Evolutionary conservation across 1,140 invertebrate species (phyloP).

Genomic region (Lepidotrigona ventralis): DNA sequence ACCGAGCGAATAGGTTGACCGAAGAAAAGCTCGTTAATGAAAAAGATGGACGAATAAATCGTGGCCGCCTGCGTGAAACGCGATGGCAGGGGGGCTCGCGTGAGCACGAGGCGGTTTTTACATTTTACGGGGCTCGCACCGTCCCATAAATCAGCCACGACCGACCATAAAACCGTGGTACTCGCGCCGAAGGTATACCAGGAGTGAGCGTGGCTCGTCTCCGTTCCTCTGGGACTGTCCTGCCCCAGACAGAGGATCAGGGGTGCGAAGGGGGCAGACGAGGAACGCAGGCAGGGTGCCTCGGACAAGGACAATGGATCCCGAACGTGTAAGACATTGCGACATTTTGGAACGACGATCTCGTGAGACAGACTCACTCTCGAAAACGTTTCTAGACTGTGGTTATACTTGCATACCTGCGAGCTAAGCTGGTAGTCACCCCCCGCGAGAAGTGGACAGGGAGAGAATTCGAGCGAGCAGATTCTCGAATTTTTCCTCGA

Average conservation of each 20-base stretch:
- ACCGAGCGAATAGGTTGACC: not conserved
- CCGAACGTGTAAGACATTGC: constrained; percentile 72
- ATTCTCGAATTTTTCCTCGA: not conserved
- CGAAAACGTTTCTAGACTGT: too few species aligned
- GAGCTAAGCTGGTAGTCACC: not conserved
- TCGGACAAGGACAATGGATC: constrained; percentile 65
- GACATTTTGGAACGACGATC: constrained; percentile 64
- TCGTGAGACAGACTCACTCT: not conserved
- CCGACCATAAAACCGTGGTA: constrained; percentile 70
- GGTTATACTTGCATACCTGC: constrained; percentile 16
- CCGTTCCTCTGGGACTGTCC: constrained; percentile 4
- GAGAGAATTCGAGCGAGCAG: not conserved
- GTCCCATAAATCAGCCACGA: constrained; percentile 73
- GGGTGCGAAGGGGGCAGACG: too few species aligned
- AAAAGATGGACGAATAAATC: constrained; percentile 19
- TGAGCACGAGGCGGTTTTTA: constrained; percentile 61
- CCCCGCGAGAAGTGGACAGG: not conserved
- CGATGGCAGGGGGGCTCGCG: constrained; percentile 19
- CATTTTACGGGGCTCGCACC: constrained; percentile 67
- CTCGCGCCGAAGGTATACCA: constrained; percentile 50
- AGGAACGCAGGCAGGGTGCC: constrained; percentile 49
- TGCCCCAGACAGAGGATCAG: not conserved
- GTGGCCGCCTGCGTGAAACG: not conserved
- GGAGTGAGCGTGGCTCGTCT: constrained; percentile 27
- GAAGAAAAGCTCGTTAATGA: not conserved